Conservation (phyloP, 2,113 vertebrate genomes). For the Albula goreensis region DNA sequence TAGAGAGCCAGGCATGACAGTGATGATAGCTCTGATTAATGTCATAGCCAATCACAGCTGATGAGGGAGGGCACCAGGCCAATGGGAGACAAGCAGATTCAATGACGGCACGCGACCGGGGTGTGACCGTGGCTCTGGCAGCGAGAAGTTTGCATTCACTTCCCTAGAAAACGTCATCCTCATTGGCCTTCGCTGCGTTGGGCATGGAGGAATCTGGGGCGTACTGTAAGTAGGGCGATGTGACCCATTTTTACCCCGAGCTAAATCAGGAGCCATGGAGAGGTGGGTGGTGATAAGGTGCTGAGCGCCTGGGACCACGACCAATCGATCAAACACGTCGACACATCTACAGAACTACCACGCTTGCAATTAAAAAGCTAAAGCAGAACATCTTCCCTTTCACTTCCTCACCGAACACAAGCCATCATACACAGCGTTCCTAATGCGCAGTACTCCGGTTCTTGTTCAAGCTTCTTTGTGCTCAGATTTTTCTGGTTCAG, state of each 20-base stretch:
- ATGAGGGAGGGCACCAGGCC: background rate
- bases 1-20: background rate
- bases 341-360: background rate
- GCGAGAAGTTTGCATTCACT: background rate
- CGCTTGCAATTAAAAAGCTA: too few species aligned
- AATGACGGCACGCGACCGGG: background rate
- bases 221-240: slow-evolving; percentile 19
- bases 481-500: background rate
- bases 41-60: background rate
- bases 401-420: background rate
- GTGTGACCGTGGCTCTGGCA: background rate
- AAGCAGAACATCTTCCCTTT: background rate
- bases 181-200: background rate
- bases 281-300: background rate
- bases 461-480: background rate
- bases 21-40: background rate
- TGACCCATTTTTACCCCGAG: slow-evolving; percentile 4
- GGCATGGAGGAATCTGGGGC: slow-evolving; percentile 21
- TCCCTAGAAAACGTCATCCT: background rate
- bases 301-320: background rate
- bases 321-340: too few species aligned
- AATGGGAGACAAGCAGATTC: background rate
- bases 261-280: background rate
- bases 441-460: background rate
- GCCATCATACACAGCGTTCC: background rate